Evolutionary conservation across 2,797 vertebrate species (phyloP).

Genomic region (Lepilemur septentrionalis): DNA sequence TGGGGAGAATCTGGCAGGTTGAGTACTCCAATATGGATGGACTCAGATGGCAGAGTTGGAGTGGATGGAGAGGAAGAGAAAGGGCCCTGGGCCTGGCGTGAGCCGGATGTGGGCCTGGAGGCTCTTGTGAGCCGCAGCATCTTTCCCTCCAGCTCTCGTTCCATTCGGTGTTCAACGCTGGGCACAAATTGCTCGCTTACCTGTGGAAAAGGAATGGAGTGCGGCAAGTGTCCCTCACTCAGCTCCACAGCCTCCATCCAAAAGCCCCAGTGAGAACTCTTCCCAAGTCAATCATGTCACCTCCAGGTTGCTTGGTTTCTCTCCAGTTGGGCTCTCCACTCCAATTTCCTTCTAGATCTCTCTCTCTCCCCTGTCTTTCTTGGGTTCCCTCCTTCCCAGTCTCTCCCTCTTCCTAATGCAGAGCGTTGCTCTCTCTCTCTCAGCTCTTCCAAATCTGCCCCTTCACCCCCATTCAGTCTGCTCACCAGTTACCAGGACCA

Average conservation of each 20-base stretch:
- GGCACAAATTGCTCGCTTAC: not conserved
- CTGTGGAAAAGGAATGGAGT: not conserved
- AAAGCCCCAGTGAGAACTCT: not conserved
- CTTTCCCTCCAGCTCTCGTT: not conserved
- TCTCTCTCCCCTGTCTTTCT: not conserved
- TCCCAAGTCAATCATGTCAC: not conserved
- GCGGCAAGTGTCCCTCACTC: not conserved
- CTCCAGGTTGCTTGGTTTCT: not conserved
- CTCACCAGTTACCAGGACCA: not conserved
- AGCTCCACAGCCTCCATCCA: not conserved
- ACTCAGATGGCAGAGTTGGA: not conserved
- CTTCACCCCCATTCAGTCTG: too few species aligned
- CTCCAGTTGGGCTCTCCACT: not conserved
- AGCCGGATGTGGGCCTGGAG: not conserved
- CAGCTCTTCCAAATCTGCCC: not conserved
- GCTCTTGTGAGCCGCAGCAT: not conserved
- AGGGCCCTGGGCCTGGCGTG: not conserved
- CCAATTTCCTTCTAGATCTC: not conserved
- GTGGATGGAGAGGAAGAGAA: not conserved
- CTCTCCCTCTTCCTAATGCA: not conserved
- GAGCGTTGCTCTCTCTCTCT: not conserved
- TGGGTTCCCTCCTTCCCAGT: not conserved
- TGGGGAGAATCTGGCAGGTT: not conserved
- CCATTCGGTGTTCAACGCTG: not conserved
- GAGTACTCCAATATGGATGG: not conserved